These are phyloP conservation scores for Platycheirus rosarum DNA, from an alignment of 2,888 invertebrate species.

Conservation along the genomic window DNA sequence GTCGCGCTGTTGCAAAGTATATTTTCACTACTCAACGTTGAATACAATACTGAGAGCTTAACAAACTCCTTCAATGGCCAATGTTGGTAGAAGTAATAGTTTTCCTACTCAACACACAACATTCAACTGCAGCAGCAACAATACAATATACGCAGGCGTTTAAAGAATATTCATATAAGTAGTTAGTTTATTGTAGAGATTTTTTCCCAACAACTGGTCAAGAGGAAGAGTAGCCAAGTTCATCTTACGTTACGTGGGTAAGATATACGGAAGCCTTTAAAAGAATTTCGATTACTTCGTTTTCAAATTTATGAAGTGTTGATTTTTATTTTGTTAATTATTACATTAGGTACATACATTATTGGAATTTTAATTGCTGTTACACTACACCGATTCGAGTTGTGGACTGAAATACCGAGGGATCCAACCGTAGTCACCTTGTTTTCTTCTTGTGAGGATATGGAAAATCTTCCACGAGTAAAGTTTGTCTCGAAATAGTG, in stretches of 20 bases:
- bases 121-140: constrained; percentile 31
- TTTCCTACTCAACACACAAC: constrained; percentile 19
- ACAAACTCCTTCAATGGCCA: constrained; percentile 27
- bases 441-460: too few species aligned
- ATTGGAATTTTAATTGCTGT: too few species aligned
- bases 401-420: too few species aligned
- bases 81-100: constrained; percentile 34
- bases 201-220: constrained; percentile 23
- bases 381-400: too few species aligned
- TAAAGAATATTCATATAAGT: constrained; percentile 11
- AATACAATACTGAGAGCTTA: constrained; percentile 43
- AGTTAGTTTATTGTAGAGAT: constrained; percentile 35
- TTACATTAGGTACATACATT: too few species aligned
- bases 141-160: constrained; percentile 60
- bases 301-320: too few species aligned
- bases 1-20: constrained; percentile 19
- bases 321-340: too few species aligned
- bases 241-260: constrained; percentile 2
- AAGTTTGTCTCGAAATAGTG: too few species aligned
- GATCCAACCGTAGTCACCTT: too few species aligned
- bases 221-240: constrained; percentile 51
- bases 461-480: too few species aligned
- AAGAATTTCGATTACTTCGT: too few species aligned
- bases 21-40: constrained; percentile 31
- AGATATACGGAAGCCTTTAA: constrained; percentile 1